Percentiles rank a stretch among this genome's conserved stretches.
phyloP scores from a whole-genome alignment of 2,113 vertebrate genomes.

The Rhinopithecus roxellana region DNA sequence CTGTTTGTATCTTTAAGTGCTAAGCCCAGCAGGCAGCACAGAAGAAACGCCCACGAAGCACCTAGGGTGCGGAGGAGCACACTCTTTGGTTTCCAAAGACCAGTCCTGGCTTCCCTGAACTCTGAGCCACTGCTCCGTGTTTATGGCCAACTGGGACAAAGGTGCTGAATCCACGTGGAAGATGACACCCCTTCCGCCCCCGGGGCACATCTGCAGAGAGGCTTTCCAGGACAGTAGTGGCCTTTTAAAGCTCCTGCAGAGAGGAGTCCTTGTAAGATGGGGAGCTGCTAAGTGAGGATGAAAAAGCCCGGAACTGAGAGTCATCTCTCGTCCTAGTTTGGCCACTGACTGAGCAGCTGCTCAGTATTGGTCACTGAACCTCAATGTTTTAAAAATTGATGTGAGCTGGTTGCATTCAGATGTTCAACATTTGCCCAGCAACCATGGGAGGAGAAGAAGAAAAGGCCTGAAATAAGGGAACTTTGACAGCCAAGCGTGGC shows the following conservation, averaged over 20 bases:
- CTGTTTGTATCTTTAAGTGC: rapidly evolving
- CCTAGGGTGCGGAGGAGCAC: not conserved
- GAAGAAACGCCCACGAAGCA: rapidly evolving
- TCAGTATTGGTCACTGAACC: rapidly evolving
- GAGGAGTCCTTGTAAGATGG: not conserved
- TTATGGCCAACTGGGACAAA: not conserved
- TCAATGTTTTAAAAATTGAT: rapidly evolving
- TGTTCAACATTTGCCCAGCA: too few species aligned
- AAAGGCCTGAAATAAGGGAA: not conserved
- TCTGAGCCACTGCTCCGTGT: not conserved
- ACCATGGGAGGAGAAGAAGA: not conserved
- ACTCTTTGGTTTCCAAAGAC: not conserved
- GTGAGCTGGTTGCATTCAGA: not conserved
- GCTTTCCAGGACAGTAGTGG: not conserved
- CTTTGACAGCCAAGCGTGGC: not conserved
- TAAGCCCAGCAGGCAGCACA: not conserved
- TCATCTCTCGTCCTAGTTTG: rapidly evolving
- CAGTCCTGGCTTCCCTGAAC: too few species aligned
- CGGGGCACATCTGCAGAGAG: rapidly evolving
- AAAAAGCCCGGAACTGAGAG: not conserved
- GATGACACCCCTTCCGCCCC: not conserved
- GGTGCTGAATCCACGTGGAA: not conserved
- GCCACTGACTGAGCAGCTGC: not conserved
- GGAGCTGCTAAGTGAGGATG: not conserved
- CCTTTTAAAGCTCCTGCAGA: not conserved